A percentile compares a stretch with the other conserved stretches of the same genome.
Conservation (phyloP, 2,888 invertebrate species). For the Cecidostiba fungosa region DNA sequence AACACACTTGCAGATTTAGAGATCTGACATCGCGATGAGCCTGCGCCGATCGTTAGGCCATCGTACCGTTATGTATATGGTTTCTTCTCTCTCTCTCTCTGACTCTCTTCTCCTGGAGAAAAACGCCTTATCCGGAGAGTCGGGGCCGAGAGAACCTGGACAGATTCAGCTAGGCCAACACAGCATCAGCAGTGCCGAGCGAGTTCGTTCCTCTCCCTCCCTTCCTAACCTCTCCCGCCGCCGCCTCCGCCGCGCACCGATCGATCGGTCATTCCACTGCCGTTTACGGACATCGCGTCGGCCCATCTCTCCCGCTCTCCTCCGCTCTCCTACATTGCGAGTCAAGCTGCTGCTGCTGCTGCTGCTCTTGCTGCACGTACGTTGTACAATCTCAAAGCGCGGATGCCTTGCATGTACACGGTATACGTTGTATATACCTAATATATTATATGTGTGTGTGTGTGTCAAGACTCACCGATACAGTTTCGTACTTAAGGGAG, state of each 20-base stretch:
- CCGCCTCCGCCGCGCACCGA: conserved; percentile 25
- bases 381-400: too few species aligned
- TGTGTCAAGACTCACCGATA: too few species aligned
- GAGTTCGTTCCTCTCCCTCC: background rate
- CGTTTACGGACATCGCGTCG: conserved; percentile 61
- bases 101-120: background rate
- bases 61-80: conserved; percentile 39
- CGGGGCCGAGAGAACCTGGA: background rate
- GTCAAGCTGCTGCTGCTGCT: background rate
- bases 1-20: too few species aligned
- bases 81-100: background rate
- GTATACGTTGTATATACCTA: too few species aligned
- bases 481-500: too few species aligned
- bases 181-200: background rate
- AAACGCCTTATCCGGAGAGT: conserved; percentile 54
- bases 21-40: conserved; percentile 23
- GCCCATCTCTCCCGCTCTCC: conserved; percentile 46
- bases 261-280: conserved; percentile 65
- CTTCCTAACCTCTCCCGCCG: background rate
- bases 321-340: background rate
- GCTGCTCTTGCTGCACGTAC: too few species aligned
- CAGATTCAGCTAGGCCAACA: conserved; percentile 20
- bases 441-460: too few species aligned
- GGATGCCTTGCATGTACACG: conserved; percentile 40
- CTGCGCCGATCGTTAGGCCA: conserved; percentile 34